Evolutionary conservation across 2,113 vertebrate species (phyloP).

Genomic region (Dasyprocta punctata): DNA sequence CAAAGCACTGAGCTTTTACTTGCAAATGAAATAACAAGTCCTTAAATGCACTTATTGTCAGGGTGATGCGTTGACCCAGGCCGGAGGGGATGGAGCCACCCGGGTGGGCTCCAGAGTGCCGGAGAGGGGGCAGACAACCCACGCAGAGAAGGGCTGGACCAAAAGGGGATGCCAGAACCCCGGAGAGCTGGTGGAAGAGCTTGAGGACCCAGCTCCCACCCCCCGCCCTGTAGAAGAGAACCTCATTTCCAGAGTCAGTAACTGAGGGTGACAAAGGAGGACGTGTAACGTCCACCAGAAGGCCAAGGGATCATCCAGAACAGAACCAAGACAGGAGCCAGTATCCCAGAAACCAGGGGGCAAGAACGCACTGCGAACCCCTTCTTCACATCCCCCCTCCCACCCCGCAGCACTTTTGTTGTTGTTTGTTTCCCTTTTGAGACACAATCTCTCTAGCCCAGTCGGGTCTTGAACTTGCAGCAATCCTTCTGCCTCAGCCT

Average conservation of each 20-base stretch:
- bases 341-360: accelerated
- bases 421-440: background rate
- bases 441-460: too few relatives aligned
- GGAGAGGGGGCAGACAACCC: too few relatives aligned
- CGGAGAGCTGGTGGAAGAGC: background rate
- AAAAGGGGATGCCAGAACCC: background rate
- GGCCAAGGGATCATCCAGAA: background rate
- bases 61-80: background rate
- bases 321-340: background rate
- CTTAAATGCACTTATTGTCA: slow-evolving; percentile 60
- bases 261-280: background rate
- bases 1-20: slow-evolving; percentile 48
- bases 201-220: background rate
- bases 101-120: background rate
- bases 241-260: background rate
- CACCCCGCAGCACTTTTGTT: background rate
- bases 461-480: too few relatives aligned
- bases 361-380: background rate
- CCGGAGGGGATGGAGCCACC: background rate
- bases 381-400: background rate
- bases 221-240: background rate
- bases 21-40: slow-evolving; percentile 42
- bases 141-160: background rate
- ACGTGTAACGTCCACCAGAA: background rate
- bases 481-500: too few relatives aligned